These are phyloP conservation scores for Cantharis nigra DNA, from an alignment of 2,888 invertebrate species.

Conservation along the genomic window DNA sequence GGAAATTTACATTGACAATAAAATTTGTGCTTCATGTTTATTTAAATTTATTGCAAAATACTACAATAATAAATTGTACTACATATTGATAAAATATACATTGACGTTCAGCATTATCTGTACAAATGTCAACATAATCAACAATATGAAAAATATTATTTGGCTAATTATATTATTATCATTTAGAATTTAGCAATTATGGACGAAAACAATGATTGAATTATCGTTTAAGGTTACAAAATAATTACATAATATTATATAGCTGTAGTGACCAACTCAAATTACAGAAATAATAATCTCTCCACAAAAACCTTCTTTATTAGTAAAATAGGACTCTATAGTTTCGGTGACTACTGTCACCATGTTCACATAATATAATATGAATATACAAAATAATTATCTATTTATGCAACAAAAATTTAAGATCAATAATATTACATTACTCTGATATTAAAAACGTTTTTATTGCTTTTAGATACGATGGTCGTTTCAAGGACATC, in stretches of 20 bases:
- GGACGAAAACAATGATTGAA: too few species aligned
- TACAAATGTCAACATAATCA: not conserved
- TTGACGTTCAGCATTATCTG: not conserved
- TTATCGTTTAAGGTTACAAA: not conserved
- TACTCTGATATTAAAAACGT: not conserved
- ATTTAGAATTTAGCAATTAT: not conserved
- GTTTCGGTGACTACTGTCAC: too few species aligned
- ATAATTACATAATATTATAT: too few species aligned
- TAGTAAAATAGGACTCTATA: too few species aligned
- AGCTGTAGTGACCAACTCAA: too few species aligned
- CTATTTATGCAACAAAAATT: not conserved
- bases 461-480: conserved; percentile 64
- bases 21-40: not conserved
- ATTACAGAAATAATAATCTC: too few species aligned
- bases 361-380: too few species aligned
- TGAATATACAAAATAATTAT: not conserved
- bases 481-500: conserved; percentile 96
- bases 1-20: too few species aligned
- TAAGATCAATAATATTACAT: not conserved
- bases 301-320: too few species aligned
- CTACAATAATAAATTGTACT: not conserved
- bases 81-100: not conserved
- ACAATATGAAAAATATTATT: not conserved
- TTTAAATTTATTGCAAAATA: not conserved
- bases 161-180: not conserved